phyloP scores from a whole-genome alignment of 2,797 vertebrate genomes.

The Alca torda region DNA sequence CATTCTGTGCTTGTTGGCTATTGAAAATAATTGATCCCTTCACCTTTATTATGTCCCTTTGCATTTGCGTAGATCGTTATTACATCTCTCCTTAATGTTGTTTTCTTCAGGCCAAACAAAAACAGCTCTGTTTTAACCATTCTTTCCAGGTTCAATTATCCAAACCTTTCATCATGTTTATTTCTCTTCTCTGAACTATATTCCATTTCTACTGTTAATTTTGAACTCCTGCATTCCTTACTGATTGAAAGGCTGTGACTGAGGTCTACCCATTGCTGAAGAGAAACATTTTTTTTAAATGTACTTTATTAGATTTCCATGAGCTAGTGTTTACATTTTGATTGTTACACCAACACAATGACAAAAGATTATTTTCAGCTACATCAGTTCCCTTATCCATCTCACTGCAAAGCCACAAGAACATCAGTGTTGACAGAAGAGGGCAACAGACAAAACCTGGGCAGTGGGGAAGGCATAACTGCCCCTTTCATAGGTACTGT shows the following conservation, averaged over 20 bases:
- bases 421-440: background rate
- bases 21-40: slow-evolving; percentile 16
- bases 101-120: background rate
- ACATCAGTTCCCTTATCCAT: background rate
- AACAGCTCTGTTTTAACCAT: background rate
- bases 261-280: background rate
- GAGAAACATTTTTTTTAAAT: background rate
- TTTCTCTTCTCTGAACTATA: background rate
- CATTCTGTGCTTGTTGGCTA: background rate
- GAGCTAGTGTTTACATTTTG: background rate
- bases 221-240: background rate
- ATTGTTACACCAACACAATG: background rate
- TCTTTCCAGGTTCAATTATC: background rate
- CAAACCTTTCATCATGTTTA: background rate
- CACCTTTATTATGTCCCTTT: background rate
- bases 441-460: background rate
- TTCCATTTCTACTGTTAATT: background rate
- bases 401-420: background rate
- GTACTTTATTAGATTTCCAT: background rate
- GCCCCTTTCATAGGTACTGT: background rate
- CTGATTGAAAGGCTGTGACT: background rate
- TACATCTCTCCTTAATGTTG: background rate
- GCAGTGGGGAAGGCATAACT: background rate
- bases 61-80: background rate
- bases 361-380: background rate